Conservation (phyloP, 2,888 invertebrate species). For the Troides aeacus region DNA sequence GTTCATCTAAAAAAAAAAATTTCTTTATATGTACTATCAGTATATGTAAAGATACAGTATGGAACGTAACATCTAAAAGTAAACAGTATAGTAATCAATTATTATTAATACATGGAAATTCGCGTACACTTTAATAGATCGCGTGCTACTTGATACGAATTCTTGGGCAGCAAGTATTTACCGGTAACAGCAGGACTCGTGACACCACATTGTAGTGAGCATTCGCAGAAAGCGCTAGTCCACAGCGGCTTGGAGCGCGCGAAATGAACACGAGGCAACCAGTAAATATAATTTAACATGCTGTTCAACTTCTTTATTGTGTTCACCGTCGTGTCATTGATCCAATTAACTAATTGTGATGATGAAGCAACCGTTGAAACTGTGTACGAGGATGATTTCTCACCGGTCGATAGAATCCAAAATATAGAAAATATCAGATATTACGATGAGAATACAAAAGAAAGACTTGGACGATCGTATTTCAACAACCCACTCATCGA, state of each 20-base stretch:
- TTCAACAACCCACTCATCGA: constrained; percentile 49
- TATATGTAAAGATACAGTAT: no score
- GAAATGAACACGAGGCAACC: neutral
- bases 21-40: no score
- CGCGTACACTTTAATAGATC: neutral
- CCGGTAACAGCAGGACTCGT: neutral
- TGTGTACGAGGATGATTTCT: constrained; percentile 7
- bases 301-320: constrained; percentile 5
- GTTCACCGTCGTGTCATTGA: constrained; percentile 1
- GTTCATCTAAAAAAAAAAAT: no score
- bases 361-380: constrained; percentile 38
- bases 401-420: neutral
- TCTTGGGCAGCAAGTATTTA: constrained; percentile 10
- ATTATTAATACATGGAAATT: no score
- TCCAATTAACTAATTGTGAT: constrained; percentile 19
- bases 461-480: constrained; percentile 42
- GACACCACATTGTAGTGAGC: constrained; percentile 12
- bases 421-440: neutral
- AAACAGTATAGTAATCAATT: no score
- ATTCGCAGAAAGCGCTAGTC: constrained; percentile 8
- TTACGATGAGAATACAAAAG: constrained; percentile 8
- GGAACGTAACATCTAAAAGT: no score
- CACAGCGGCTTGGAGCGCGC: neutral
- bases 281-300: constrained; percentile 6
- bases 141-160: constrained; percentile 6